Base-by-base conservation (phyloP, 2,113 vertebrate genomes). In the Microcebus jonahi region DNA sequence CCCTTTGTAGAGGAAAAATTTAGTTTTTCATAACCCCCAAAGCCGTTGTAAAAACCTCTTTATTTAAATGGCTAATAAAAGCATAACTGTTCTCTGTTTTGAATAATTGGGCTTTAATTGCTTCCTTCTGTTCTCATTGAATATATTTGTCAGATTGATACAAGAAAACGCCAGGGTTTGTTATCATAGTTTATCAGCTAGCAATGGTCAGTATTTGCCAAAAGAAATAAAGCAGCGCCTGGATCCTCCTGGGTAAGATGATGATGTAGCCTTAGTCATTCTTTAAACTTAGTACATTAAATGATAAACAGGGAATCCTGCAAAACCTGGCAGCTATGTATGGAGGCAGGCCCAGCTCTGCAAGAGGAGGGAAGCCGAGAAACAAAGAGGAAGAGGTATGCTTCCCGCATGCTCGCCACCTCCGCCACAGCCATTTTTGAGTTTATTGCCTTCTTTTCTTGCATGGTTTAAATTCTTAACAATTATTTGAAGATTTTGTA, bases 351-450 rank as follows among this genome's bases (percentile, higher is more conserved):
- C 65, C 99, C 88, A 98, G 98, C 98, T 98, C 99, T 97, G 95
- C 99, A 98, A 99, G 99, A 98, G 99, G 99, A 99, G 99, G 99
- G 98, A 99, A 99, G 98, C 98, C 99, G 96, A 99, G 99, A 99
- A 99, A 99, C 99, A 99, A 99, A 98, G 99, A 99, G 98, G 99
- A 99, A 99, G 99, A 99, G 99, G 99, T 99, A 99, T 97, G 99
- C 99, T 98, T 98, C 96, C 98, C 36, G 98, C 98, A 99, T 99
- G 98, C 97, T 98, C 98, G 97, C 98, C 97, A 86, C 97, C 98
- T 98, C 98, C 82, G 50, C 98, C 97, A 97, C 83, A 92, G 94
- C 90, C 63, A 5, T 95, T 98, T 96, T 96, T 97, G 96, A 97
- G 90, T 92, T 96, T 95, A 48, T 63, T 96, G 85, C 96, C 95